Base-by-base conservation (phyloP, 2,888 invertebrate species). In the Drosophila incognita region DNA sequence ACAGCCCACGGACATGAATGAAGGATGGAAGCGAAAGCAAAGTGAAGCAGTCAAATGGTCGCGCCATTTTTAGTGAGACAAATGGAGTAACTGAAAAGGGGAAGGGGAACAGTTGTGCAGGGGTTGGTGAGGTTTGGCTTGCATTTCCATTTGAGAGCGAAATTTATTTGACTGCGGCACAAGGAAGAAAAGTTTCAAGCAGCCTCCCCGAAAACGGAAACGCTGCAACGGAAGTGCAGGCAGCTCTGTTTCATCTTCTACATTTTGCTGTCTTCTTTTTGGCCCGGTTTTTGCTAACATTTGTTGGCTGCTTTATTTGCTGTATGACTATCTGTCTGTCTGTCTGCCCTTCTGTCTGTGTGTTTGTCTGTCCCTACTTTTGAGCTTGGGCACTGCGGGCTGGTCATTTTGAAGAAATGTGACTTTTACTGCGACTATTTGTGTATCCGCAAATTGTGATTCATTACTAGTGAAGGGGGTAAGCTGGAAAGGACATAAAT, bases 81-180 rank as follows among this genome's bases (percentile, higher is more conserved):
- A 82, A 81, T 81, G 42, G 36, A 48, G 67, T 62, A 27, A 38
- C 42, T 21, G 51, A 42, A 62, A 62, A 33, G n/a, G 53, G 67
- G 54, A 10, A 2, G 3, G 40, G 29, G 18, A 5, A 8, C 2
- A 27, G 24, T 18, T 36, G 13, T 27, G 8, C 2, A 21, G 18
- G 35, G 38, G 21, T 2, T 21, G 49, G 60, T 49, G 49, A 53
- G 59, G 60, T 36, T 69, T 75, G 75, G 74, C 69, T 80, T 80
- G 86, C 83, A 82, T 82, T 85, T 80, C 79, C 82, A 85, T 85
- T 82, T 85, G 76, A 85, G 82, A 74, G 82, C 86, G 86, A 86
- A 85, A 83, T 83, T 83, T 83, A 83, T 83, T 86, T 85, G 82
- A 85, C 86, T 86, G 86, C 83, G 80, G 69, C 85, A 82, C 76